A percentile compares a stretch with the other conserved stretches of the same genome.
These are phyloP conservation scores for Drosophila hydei DNA, from an alignment of 1,140 invertebrate genomes.

Conservation along the genomic window DNA sequence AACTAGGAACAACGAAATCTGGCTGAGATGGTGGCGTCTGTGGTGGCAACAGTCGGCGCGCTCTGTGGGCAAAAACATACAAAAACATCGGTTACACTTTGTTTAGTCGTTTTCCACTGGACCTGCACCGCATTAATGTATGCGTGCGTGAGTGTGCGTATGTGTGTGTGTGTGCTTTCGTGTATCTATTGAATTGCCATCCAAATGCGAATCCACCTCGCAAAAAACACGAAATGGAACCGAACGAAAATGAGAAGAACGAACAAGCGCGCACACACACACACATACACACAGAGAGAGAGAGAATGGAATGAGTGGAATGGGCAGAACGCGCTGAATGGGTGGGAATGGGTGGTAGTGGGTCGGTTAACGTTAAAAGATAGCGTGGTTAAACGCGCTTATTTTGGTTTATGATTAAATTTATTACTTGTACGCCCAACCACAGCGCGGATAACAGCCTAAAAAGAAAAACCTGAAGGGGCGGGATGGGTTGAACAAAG, in stretches of 20 bases:
- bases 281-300: too few relatives aligned
- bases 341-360: neutral
- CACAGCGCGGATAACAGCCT: slow-evolving; percentile 47
- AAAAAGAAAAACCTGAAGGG: slow-evolving; percentile 17
- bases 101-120: slow-evolving; percentile 57
- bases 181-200: slow-evolving; percentile 43
- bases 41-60: slow-evolving; percentile 28
- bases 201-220: neutral
- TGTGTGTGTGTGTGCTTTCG: slow-evolving; percentile 43
- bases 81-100: slow-evolving; percentile 79
- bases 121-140: slow-evolving; percentile 28
- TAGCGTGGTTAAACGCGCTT: slow-evolving; percentile 81
- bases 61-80: slow-evolving; percentile 58
- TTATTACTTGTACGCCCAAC: slow-evolving; percentile 77
- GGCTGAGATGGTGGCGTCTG: slow-evolving; percentile 40
- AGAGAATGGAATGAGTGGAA: neutral
- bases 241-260: neutral
- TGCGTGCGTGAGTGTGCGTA: slow-evolving; percentile 25
- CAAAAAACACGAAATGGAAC: neutral
- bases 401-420: slow-evolving; percentile 82
- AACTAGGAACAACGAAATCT: slow-evolving; percentile 79
- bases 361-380: slow-evolving; percentile 69
- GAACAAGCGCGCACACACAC: neutral
- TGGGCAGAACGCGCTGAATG: neutral
- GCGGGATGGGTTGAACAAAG: slow-evolving; percentile 1